Evolutionary conservation across 2,888 invertebrate species (phyloP), one percentile per base, ranked within the genome.

Genomic region (Salticus scenicus): DNA sequence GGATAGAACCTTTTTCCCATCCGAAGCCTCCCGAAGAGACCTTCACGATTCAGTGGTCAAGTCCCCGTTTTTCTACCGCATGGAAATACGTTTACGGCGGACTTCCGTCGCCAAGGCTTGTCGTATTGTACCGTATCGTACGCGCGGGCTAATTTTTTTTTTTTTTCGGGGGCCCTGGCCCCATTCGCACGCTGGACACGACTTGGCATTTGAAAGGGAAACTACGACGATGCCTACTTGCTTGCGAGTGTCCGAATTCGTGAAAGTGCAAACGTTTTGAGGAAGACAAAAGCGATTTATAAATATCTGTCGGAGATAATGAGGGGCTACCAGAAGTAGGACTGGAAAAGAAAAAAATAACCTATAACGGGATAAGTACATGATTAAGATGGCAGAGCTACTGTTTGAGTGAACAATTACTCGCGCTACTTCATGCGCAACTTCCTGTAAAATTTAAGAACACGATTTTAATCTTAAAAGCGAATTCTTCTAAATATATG

Each of bases 31-130:
- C 33, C 33, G 76, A 69, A 70, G 67, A 77, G 76, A 72, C 83
- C 83, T 83, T 83, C 83, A 83, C 83, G 83, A 42, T n/a, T 77
- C 51, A 77, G 72, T 77, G 83, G 83, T 67, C 72, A 83, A 77
- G 77, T 69, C 77, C 77, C 77, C 77, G 71, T 76, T 77, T 77
- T 37, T 66, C 37, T 73, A 73, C 67, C 51, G 69, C 37, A 37
- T 81, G 81, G 47, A 76, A 82, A 82, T 82, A 76, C 74, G 73
- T n/a, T n/a, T n/a, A n/a, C 67, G 83, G 77, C 72, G 73, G 51
- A 66, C 33, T 66, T 30, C 17, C n/a, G 51, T 51, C 57, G 57
- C 74, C 83, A 83, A 83, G 83, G 83, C 77, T 67, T 31, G 67
- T 66, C 28, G 64, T n/a, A 47, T 47, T 47, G 47, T 47, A 31